Conservation (phyloP, 64 coral and sea anemone genomes). For the Cladopsammia gracilis region DNA sequence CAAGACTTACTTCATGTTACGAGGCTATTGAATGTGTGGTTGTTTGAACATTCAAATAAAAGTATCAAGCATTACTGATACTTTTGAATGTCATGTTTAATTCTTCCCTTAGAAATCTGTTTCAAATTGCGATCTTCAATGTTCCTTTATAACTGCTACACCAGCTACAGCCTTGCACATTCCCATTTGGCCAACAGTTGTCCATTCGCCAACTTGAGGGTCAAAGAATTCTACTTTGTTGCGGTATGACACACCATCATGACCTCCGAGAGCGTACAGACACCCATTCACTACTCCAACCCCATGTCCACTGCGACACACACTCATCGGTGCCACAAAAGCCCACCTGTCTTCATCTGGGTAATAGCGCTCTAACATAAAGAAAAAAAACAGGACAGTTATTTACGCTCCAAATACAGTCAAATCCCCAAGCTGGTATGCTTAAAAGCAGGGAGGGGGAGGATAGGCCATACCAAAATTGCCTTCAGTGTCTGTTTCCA, state of each 20-base stretch:
- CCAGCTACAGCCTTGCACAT: conserved; percentile 92
- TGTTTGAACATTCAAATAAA: too few species aligned
- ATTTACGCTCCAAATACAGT: too few species aligned
- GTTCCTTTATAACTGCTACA: conserved; percentile 85
- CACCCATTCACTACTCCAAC: conserved; percentile 82
- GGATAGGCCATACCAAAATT: too few species aligned
- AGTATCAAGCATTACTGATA: too few species aligned
- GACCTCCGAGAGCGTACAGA: conserved; percentile 88
- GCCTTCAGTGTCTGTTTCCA: too few species aligned
- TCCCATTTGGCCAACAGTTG: conserved; percentile 80
- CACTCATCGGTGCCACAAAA: conserved; percentile 92
- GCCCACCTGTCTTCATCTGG: conserved; percentile 92
- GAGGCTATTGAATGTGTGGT: too few species aligned
- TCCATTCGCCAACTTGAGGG: conserved; percentile 86
- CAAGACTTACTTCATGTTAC: too few species aligned
- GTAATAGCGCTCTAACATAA: conserved; percentile 83
- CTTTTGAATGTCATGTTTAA: too few species aligned
- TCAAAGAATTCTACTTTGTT: conserved; percentile 93
- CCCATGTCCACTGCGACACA: conserved; percentile 92
- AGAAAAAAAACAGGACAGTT: background rate
- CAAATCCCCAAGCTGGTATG: too few species aligned
- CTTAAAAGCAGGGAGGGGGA: too few species aligned
- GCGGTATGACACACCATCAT: conserved; percentile 89
- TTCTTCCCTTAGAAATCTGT: too few species aligned
- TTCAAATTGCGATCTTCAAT: background rate